A percentile compares a stretch with the other conserved stretches of the same genome.
Evolutionary conservation across 2,888 invertebrate species (phyloP).

Genomic region (Diaphora mendica): DNA sequence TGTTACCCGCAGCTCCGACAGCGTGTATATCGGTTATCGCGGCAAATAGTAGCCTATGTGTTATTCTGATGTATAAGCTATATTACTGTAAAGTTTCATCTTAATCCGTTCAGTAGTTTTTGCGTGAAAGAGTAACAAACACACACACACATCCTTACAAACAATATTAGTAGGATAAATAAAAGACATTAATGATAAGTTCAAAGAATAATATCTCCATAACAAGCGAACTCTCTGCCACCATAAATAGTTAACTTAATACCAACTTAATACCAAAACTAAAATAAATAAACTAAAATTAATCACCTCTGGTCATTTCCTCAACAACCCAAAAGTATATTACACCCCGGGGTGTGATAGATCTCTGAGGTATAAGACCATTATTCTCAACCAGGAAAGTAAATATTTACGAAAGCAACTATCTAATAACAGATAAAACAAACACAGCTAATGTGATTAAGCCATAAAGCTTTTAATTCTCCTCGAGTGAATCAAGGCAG

Average conservation of each 20-base stretch:
- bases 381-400: slow-evolving; percentile 13
- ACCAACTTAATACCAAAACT: too few species aligned
- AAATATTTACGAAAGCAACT: slow-evolving; percentile 13
- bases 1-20: too few species aligned
- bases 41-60: too few species aligned
- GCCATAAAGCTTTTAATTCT: slow-evolving; percentile 61
- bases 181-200: too few species aligned
- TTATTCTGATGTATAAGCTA: too few species aligned
- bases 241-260: background rate
- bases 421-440: slow-evolving; percentile 32
- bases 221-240: background rate
- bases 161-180: too few species aligned
- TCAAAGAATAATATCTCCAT: too few species aligned
- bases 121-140: too few species aligned
- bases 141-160: too few species aligned
- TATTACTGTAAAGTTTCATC: too few species aligned
- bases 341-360: slow-evolving; percentile 19
- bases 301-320: slow-evolving; percentile 9
- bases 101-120: too few species aligned
- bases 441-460: slow-evolving; percentile 61
- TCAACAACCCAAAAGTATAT: slow-evolving; percentile 1
- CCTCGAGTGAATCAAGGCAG: slow-evolving; percentile 58
- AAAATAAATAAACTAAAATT: slow-evolving; percentile 3
- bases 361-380: slow-evolving; percentile 3
- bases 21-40: too few species aligned